Evolutionary conservation across 2,113 vertebrate genomes (phyloP), one percentile per base, ranked within the genome.

Genomic region (Gadus macrocephalus): DNA sequence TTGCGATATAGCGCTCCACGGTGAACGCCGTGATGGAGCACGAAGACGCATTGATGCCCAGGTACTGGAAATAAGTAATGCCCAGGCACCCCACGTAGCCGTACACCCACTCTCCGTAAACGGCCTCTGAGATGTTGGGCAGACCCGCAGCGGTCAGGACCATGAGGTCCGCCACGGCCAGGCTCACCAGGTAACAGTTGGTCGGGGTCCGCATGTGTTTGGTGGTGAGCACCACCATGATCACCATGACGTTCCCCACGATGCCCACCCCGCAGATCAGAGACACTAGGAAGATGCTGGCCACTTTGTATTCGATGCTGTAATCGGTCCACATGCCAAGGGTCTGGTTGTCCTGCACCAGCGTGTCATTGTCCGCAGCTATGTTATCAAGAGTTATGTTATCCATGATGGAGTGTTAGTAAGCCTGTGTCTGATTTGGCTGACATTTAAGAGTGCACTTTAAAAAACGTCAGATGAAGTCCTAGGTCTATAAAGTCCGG

Each of bases 191-290:
- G 65, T 98, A 99, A 82, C 96, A 98, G 90, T 99, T 99, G 2
- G 97, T 99, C 73, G 96, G 96, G 15, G 96, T 98, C 78, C 96
- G 94, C 97, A 99, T 98, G 87, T 98, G 96, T 75, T 96, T 98
- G 73, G 96, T 98, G 80, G 95, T 96, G 76, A 98, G 91, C 6
- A 99, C 96, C 83, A 98, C 97, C 75, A 98, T 78, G n/a, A 98
- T 95, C 42, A 99, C 96, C 97, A 99, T 98, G 71, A 93, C 80
- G 77, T 99, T 99, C 22, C 97, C 97, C 77, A 97, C 89, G 2
- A 98, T 98, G 49, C 96, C 97, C 74, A 94, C 80, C 25, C 95
- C 95, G 1, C 97, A 98, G 5, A 99, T 94, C 1, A 97, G 65
- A 27, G 95, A 87, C 66, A 98, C 94, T 68, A 98, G 80, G 17